Conservation (phyloP, 2,113 vertebrate species). For the Austrofundulus limnaeus region DNA sequence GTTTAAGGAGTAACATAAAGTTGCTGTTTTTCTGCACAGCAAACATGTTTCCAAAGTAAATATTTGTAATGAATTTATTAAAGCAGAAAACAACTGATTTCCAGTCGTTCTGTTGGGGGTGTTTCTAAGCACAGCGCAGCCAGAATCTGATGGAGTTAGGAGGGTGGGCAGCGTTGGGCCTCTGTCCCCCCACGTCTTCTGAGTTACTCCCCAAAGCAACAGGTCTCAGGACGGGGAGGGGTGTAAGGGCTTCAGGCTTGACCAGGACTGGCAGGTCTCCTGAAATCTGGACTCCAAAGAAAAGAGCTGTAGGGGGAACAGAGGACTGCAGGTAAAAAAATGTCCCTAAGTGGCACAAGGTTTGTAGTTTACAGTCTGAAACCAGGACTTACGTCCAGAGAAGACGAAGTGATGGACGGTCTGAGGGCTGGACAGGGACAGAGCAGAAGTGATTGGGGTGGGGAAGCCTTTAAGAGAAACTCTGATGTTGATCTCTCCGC, state of each 20-base stretch:
- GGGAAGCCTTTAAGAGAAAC: constrained; percentile 85
- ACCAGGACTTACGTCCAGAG: constrained; percentile 82
- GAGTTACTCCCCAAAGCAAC: not conserved
- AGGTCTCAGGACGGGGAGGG: constrained; percentile 6
- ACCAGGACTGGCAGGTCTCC: constrained; percentile 77
- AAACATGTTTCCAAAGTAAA: constrained; percentile 8
- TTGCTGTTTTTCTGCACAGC: not conserved
- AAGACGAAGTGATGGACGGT: constrained; percentile 84
- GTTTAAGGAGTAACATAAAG: not conserved
- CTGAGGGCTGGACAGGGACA: constrained; percentile 79
- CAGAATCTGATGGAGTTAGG: constrained; percentile 80
- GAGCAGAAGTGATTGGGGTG: constrained; percentile 79
- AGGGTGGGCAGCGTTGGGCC: not conserved
- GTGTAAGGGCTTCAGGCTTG: constrained; percentile 71
- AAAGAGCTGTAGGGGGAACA: constrained; percentile 84
- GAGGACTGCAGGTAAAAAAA: too few relatives aligned
- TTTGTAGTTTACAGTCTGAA: not conserved
- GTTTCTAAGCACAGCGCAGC: constrained; percentile 83
- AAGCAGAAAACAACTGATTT: not conserved
- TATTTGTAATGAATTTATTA: not conserved
- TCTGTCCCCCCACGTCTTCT: constrained; percentile 6
- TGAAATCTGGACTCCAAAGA: constrained; percentile 82
- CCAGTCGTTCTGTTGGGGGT: not conserved
- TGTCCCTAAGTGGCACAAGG: too few relatives aligned
- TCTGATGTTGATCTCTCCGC: constrained; percentile 80